Percentiles rank a stretch among this genome's conserved stretches.
phyloP scores from a whole-genome alignment of 2,888 invertebrate genomes.

The Habrosyne pyritoides region DNA sequence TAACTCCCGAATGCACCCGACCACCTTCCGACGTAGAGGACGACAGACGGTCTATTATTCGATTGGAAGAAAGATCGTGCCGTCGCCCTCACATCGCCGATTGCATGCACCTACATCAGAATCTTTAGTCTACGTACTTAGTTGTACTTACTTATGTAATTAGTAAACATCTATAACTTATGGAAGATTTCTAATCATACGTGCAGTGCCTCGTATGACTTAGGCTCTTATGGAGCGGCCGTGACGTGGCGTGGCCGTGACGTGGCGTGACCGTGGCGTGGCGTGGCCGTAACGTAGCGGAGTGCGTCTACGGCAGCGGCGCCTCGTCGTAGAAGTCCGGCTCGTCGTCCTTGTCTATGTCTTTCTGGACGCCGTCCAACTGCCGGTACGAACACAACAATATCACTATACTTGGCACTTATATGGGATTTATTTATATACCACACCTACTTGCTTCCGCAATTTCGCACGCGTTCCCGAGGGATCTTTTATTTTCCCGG shows the following conservation, averaged over 20 bases:
- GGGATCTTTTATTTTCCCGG: too few relatives aligned
- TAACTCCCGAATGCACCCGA: background rate
- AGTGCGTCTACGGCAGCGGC: conserved; percentile 89
- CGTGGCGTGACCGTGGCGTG: background rate
- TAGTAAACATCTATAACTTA: background rate
- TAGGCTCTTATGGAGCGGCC: background rate
- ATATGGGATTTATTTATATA: too few relatives aligned
- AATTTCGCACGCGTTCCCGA: too few relatives aligned
- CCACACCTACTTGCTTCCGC: too few relatives aligned
- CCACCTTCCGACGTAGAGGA: background rate
- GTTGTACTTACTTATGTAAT: background rate
- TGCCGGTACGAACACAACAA: conserved; percentile 52
- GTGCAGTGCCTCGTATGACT: background rate
- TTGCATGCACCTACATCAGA: too few relatives aligned
- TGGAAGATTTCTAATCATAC: background rate
- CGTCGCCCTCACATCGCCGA: too few relatives aligned
- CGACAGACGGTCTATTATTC: too few relatives aligned
- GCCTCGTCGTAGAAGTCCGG: conserved; percentile 98
- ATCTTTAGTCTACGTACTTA: background rate
- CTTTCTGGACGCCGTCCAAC: conserved; percentile 95
- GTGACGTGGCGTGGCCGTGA: background rate
- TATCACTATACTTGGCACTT: background rate
- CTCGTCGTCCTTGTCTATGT: conserved; percentile 92
- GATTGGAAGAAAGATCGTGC: too few relatives aligned
- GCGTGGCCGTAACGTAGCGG: background rate